These are phyloP conservation scores for Engraulis encrasicolus DNA, from an alignment of 2,113 vertebrate genomes.

Conservation along the genomic window DNA sequence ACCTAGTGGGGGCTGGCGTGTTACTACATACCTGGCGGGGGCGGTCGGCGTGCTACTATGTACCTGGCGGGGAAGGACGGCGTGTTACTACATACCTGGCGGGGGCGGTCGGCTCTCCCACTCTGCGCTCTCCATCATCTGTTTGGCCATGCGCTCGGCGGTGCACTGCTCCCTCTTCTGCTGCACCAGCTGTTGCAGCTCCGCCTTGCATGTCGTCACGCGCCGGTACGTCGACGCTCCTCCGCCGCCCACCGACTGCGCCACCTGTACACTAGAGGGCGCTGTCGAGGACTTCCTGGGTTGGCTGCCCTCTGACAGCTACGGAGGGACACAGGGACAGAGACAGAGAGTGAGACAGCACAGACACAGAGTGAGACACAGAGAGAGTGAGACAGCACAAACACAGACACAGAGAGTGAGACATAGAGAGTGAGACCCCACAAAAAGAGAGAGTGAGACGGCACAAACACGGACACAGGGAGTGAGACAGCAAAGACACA, in stretches of 20 bases:
- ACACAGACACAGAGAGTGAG: no score
- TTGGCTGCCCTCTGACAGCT: conserved; percentile 83
- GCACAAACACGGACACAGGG: no score
- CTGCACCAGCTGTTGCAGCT: conserved; percentile 94
- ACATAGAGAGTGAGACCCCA: no score
- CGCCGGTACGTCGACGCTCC: conserved; percentile 85
- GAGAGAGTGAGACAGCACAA: no score
- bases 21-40: no score
- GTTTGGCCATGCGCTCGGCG: conserved; percentile 91
- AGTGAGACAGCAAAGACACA: no score
- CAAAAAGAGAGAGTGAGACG: no score
- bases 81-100: conserved; percentile 76
- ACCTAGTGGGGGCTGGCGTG: no score
- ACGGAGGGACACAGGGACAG: background rate
- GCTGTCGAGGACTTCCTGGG: conserved; percentile 70
- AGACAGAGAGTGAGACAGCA: background rate
- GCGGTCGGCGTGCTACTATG: no score
- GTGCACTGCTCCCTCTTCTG: conserved; percentile 95
- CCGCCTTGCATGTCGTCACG: conserved; percentile 89
- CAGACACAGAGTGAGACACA: no score
- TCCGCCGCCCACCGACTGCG: conserved; percentile 78
- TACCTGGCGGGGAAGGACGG: no score
- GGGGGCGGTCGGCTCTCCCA: conserved; percentile 96
- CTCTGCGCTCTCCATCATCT: conserved; percentile 96
- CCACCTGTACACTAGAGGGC: conserved; percentile 48